These are phyloP conservation scores for Montipora sp. DNA, from an alignment of 64 coral and sea anemone species.

Conservation along the genomic window DNA sequence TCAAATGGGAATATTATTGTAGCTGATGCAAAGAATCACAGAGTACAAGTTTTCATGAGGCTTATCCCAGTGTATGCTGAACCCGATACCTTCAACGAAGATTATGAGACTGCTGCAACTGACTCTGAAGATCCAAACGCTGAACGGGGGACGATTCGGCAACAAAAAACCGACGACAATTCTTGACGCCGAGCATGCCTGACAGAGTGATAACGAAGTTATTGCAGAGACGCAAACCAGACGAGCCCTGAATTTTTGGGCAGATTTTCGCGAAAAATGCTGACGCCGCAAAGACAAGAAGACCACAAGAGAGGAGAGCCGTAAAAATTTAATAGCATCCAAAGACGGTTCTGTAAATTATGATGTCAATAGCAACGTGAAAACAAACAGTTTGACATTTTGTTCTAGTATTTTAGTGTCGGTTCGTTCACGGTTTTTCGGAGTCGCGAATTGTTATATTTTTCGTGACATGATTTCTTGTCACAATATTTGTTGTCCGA, in stretches of 20 bases:
- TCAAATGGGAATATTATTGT: constrained; percentile 75
- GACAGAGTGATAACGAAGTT: background rate
- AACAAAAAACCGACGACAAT: background rate
- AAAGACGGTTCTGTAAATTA: background rate
- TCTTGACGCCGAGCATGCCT: background rate
- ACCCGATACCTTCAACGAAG: constrained; percentile 22
- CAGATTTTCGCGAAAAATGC: background rate
- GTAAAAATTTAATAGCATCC: background rate
- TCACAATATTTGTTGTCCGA: too few relatives aligned
- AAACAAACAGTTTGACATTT: too few relatives aligned
- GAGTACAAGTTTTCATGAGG: constrained; percentile 80
- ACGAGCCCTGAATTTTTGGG: background rate
- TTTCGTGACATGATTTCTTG: too few relatives aligned
- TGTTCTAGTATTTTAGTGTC: too few relatives aligned
- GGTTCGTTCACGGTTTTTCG: too few relatives aligned
- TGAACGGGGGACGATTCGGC: background rate
- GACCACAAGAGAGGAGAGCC: background rate
- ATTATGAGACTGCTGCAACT: background rate
- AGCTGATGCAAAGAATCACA: constrained; percentile 89
- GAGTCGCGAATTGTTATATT: too few relatives aligned
- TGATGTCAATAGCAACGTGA: background rate
- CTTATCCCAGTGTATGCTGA: constrained; percentile 50
- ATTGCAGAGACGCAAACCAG: background rate
- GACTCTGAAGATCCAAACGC: background rate
- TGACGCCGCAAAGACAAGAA: background rate